phyloP scores from a whole-genome alignment of 2,797 vertebrate genomes.

The Aeoliscus strigatus region DNA sequence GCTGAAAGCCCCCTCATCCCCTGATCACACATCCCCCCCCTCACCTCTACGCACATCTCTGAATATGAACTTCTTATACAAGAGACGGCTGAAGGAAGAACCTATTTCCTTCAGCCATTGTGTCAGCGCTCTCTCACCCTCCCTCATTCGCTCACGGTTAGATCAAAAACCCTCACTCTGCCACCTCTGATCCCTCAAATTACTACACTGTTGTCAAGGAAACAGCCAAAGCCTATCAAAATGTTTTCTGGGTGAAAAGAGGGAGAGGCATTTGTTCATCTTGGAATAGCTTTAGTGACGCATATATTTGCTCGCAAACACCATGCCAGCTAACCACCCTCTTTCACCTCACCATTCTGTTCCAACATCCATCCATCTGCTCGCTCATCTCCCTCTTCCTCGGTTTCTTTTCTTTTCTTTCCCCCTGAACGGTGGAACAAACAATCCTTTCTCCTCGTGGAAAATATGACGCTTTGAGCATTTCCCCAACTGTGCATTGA shows the following conservation, averaged over 20 bases:
- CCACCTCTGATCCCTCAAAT: constrained; percentile 47
- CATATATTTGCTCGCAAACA: constrained; percentile 57
- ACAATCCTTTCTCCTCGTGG: constrained; percentile 18
- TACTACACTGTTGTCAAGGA: constrained; percentile 64
- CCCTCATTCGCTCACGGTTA: constrained; percentile 2
- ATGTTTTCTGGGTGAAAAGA: constrained; percentile 2
- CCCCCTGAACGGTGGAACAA: constrained; percentile 2
- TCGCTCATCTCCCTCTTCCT: constrained; percentile 24
- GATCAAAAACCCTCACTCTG: constrained; percentile 12
- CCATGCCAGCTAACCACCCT: constrained; percentile 53
- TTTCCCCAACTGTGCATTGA: too few relatives aligned
- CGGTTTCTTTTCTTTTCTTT: too few relatives aligned
- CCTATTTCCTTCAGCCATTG: too few relatives aligned
- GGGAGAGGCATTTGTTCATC: constrained; percentile 46
- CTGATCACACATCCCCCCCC: too few relatives aligned
- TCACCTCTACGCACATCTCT: too few relatives aligned
- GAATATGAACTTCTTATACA: too few relatives aligned
- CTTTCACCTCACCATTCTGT: constrained; percentile 61
- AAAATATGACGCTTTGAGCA: constrained; percentile 33
- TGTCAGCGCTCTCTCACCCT: constrained; percentile 2
- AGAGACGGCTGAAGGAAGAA: too few relatives aligned
- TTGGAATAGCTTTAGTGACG: constrained; percentile 69
- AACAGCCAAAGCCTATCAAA: constrained; percentile 52
- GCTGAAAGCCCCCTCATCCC: too few relatives aligned
- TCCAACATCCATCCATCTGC: constrained; percentile 69